Percentiles rank a stretch among this genome's conserved stretches.
phyloP scores from a whole-genome alignment of 1,140 invertebrate species.

The silkworm (Bombyx mori) region DNA sequence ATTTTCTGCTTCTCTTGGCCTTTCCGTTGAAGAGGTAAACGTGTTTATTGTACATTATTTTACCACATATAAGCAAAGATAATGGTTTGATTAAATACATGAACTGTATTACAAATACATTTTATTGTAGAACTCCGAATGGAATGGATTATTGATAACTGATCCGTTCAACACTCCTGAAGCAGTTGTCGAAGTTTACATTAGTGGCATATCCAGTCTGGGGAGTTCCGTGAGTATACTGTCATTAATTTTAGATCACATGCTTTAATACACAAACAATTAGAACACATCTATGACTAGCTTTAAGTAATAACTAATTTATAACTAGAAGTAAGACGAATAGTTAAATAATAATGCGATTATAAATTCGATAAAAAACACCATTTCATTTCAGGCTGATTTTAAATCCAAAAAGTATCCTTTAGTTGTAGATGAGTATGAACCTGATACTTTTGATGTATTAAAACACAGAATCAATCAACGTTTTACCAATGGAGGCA shows the following conservation, averaged over 20 bases:
- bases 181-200: slow-evolving; percentile 80
- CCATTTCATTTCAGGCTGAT: slow-evolving; percentile 30
- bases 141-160: slow-evolving; percentile 79
- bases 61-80: background rate
- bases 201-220: slow-evolving; percentile 78
- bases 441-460: slow-evolving; percentile 75
- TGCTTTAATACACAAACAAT: background rate
- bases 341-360: too few species aligned
- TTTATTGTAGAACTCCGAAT: slow-evolving; percentile 74
- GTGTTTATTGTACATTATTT: background rate
- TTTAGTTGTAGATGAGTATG: slow-evolving; percentile 75
- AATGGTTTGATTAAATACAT: background rate
- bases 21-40: slow-evolving; percentile 74
- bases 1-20: slow-evolving; percentile 79
- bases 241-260: background rate
- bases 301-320: background rate
- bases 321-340: background rate
- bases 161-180: slow-evolving; percentile 85
- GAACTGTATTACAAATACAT: slow-evolving; percentile 7
- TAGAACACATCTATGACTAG: background rate
- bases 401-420: slow-evolving; percentile 72
- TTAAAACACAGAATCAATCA: slow-evolving; percentile 73
- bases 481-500: slow-evolving; percentile 71
- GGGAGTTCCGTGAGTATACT: slow-evolving; percentile 43
- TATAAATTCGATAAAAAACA: background rate